Base-by-base conservation (phyloP, 2,797 vertebrate species). In the Streptopelia turtur region DNA sequence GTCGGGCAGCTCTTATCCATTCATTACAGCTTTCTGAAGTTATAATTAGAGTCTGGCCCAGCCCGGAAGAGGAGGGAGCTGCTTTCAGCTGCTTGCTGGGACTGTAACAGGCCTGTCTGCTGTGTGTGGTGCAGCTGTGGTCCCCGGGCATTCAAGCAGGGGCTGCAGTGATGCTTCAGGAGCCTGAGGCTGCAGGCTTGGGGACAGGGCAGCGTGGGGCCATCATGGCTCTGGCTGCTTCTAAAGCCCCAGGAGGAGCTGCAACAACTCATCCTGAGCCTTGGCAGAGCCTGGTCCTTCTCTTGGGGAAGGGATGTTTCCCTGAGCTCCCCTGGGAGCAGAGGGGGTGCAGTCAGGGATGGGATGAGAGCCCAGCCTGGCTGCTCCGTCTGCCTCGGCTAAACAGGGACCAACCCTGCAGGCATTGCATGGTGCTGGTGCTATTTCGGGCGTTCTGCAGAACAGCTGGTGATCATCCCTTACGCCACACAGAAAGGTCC, bases 371-470 rank as follows among this genome's bases (percentile, higher is more conserved):
- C 1, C 1, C 85, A 49, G 69, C 59, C 92, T 89, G 27, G 35
- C 79, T 18, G 65, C 82, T 83, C 78, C 50, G 75, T 75, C 91
- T 83, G 87, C 95, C 91, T 80, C 20, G 43, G 91, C 89, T 76
- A 43, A 84, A 74, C 13, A 39, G 59, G 83, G 83, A 20, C 14
- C 0, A 0, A 24, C 35, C 91, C 81, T 69, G 68, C 0, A 1
- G 81, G 69, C 79, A 41, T 56, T 0, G 31, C 2, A 23, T 0
- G 14, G 50, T 6, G 3, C 23, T 1, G 77, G 6, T 53, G 93
- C 94, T 97, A 83, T 97, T 97, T 74, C 20, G 47, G 87, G 96
- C 68, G 30, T 65, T 80, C 21, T 25, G 84, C 93, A 64, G 92
- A 82, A 64, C 83, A 47, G 77, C 77, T 64, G 95, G 69, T 65